These are phyloP conservation scores for Asarcornis scutulata DNA, from an alignment of 2,113 vertebrate species.

Conservation along the genomic window DNA sequence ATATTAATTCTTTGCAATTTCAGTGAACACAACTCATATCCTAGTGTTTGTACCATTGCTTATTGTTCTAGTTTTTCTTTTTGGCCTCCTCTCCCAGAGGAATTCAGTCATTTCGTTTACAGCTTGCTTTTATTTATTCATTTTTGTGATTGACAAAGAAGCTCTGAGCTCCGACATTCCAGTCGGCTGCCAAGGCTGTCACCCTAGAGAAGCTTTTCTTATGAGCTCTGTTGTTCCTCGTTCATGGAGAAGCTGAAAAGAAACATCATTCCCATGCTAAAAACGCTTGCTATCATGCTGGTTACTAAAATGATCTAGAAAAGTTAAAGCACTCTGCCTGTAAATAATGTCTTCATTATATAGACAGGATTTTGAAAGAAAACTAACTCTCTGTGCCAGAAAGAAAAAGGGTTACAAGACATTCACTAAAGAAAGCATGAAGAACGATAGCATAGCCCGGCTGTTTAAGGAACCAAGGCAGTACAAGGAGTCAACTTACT, in stretches of 20 bases:
- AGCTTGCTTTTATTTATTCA: background rate
- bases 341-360: background rate
- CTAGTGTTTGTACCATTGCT: background rate
- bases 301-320: background rate
- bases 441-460: fast-evolving
- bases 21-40: background rate
- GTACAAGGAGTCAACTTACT: background rate
- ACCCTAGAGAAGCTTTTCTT: conserved; percentile 50
- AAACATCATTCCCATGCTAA: conserved; percentile 10
- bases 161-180: conserved; percentile 40
- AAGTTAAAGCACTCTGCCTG: background rate
- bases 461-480: background rate
- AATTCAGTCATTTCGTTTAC: background rate
- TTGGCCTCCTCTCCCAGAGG: background rate
- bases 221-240: conserved; percentile 1
- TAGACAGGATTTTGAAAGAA: background rate
- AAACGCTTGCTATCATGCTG: background rate
- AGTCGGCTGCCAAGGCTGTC: conserved; percentile 18
- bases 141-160: background rate
- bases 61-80: background rate
- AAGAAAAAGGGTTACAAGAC: background rate
- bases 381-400: background rate
- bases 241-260: conserved; percentile 21
- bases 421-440: background rate
- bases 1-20: background rate